Evolutionary conservation across 2,888 invertebrate species (phyloP), one percentile per base, ranked within the genome.

Genomic region (Catocala nupta): DNA sequence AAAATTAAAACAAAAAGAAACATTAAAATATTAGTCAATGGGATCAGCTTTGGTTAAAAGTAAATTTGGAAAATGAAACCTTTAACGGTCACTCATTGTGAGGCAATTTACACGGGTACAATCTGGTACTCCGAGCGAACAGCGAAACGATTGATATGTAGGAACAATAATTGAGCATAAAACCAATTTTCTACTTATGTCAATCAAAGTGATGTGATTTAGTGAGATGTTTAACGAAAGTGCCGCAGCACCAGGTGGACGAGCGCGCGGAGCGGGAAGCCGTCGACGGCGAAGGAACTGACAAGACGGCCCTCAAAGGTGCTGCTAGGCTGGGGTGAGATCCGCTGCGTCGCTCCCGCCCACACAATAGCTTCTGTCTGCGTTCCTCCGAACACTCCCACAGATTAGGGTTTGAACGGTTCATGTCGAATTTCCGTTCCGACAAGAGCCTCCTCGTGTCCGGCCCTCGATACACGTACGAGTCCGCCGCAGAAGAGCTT

Each of bases 221-320:
- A 80, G 96, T 96, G 92, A 97, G 95, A 79, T 97, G 96, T 89
- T 96, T 96, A 87, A 97, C 96, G 91, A 97, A 96, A 77, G 96
- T 96, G 86, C 97, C 97, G 89, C 97, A 97, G 90, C 97, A 97
- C 97, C 97, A 97, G 36, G 96, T 96, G 73, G 96, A 95, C 65
- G 96, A 96, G 77, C 96, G 95, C 48, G 95, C 94, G 60, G 95
- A 95, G 80, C 92, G 92, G 78, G 86, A 63, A 80, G 81, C 62
- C 77, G 85, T 44, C 73, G 77, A 70, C 70, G 80, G 68, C 55
- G 84, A 75, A 43, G 81, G 75, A 54, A 78, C 80, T 49, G 70
- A 61, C 61, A 73, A 77, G 65, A 70, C 82, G 62, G 81, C 68
- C 48, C 82, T 77, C 63, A 81, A 72, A 62, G 83, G 78, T 60